Conservation (phyloP, 1,140 invertebrate species). For the Macrocentrus cingulum region DNA sequence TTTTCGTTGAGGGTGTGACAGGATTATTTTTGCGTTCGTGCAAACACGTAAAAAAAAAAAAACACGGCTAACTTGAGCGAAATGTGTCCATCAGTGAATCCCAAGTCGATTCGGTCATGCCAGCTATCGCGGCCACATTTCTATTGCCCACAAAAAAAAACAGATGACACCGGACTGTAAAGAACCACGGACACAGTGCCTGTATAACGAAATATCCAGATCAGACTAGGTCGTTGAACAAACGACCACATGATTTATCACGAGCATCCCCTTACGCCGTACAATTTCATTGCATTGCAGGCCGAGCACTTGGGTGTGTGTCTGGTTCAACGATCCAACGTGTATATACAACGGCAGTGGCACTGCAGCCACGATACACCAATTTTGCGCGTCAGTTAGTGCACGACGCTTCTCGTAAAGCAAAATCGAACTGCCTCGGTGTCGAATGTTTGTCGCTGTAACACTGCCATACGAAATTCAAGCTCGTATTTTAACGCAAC, state of each 20-base stretch:
- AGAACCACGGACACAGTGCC: conserved; percentile 11
- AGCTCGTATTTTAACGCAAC: conserved; percentile 23
- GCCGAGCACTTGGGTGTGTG: neutral
- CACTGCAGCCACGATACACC: conserved; percentile 17
- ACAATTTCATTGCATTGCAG: conserved; percentile 11
- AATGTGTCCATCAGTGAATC: no score
- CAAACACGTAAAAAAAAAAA: no score
- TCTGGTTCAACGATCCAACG: neutral
- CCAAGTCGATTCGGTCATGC: conserved; percentile 1
- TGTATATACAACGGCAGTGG: neutral
- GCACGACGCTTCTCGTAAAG: conserved; percentile 24
- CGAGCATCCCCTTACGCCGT: conserved; percentile 19
- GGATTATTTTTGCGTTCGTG: neutral
- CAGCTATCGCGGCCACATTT: conserved; percentile 4
- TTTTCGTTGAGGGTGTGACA: no score
- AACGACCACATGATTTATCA: conserved; percentile 30
- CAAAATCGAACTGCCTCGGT: conserved; percentile 23
- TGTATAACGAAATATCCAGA: conserved; percentile 13
- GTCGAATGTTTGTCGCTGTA: conserved; percentile 22
- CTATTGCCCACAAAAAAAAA: conserved; percentile 7
- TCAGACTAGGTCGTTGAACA: conserved; percentile 23
- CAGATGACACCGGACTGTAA: conserved; percentile 1
- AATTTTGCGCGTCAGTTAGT: conserved; percentile 27
- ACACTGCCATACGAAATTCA: conserved; percentile 15
- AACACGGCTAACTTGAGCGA: no score